Conservation (phyloP, 2,888 invertebrate species). For the Drosophila helvetica region DNA sequence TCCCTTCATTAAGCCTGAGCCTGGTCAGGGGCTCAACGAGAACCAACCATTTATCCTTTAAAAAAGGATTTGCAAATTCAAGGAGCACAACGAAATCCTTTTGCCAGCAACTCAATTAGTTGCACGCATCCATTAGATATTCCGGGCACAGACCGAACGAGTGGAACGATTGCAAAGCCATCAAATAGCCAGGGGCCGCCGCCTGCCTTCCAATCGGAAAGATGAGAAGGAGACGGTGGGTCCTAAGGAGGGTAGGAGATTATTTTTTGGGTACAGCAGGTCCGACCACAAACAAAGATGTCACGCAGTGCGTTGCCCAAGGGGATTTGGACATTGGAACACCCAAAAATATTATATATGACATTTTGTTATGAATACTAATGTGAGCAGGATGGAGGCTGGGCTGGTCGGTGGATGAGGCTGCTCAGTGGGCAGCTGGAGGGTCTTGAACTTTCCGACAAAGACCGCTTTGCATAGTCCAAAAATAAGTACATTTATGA, state of each 20-base stretch:
- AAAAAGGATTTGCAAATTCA: constrained; percentile 40
- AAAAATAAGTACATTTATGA: constrained; percentile 18
- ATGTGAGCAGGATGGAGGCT: constrained; percentile 45
- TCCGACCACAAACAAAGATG: constrained; percentile 67
- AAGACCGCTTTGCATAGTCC: constrained; percentile 24
- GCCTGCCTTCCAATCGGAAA: constrained; percentile 54
- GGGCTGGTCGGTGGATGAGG: constrained; percentile 18
- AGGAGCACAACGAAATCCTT: constrained; percentile 27
- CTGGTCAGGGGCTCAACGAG: not conserved
- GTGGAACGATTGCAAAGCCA: constrained; percentile 73
- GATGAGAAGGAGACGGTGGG: constrained; percentile 23
- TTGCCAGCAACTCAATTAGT: constrained; percentile 71
- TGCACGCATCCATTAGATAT: constrained; percentile 77
- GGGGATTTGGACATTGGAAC: constrained; percentile 63
- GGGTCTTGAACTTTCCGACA: constrained; percentile 28
- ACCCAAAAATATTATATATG: constrained; percentile 66
- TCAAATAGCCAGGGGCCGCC: constrained; percentile 76
- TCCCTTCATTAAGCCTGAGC: constrained; percentile 39
- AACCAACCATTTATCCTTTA: constrained; percentile 29
- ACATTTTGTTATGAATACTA: constrained; percentile 81
- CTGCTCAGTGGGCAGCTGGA: constrained; percentile 8
- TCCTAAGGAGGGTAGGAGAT: constrained; percentile 34
- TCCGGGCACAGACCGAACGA: constrained; percentile 68
- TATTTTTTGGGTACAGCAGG: constrained; percentile 37
- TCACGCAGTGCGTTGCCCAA: constrained; percentile 68